A percentile compares a stretch with the other conserved stretches of the same genome.
These are phyloP conservation scores for Lophius piscatorius DNA, from an alignment of 2,113 vertebrate genomes.

Conservation along the genomic window DNA sequence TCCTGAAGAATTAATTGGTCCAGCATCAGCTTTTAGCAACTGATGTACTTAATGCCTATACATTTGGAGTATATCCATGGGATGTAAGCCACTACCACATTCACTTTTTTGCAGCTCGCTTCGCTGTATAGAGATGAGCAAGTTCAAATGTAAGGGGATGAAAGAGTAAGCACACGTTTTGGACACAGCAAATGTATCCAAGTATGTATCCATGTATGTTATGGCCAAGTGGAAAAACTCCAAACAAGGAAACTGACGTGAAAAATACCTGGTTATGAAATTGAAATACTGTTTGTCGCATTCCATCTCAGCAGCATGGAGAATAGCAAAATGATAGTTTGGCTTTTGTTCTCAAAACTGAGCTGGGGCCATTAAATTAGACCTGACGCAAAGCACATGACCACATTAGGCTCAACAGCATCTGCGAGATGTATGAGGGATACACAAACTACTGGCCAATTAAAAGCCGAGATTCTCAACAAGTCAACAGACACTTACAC, in stretches of 20 bases:
- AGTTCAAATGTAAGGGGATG: no score
- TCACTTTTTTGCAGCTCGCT: no score
- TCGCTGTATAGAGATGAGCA: no score
- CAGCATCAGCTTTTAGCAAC: background rate
- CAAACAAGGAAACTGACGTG: background rate
- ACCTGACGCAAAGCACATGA: slow-evolving; percentile 66
- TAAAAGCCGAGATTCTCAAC: slow-evolving; percentile 49
- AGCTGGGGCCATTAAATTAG: slow-evolving; percentile 69
- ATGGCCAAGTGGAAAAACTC: background rate
- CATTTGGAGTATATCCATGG: slow-evolving; percentile 3
- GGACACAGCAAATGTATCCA: no score
- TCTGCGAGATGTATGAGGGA: slow-evolving; percentile 63
- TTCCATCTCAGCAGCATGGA: slow-evolving; percentile 2
- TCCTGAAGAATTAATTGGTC: slow-evolving; percentile 11
- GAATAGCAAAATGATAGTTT: slow-evolving; percentile 19
- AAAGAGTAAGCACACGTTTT: no score
- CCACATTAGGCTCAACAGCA: slow-evolving; percentile 72
- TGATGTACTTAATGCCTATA: background rate
- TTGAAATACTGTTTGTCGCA: background rate
- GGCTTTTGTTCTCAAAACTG: slow-evolving; percentile 37
- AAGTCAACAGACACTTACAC: slow-evolving; percentile 51
- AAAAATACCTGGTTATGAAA: slow-evolving; percentile 22
- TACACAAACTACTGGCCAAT: slow-evolving; percentile 73
- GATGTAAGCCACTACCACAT: slow-evolving; percentile 5
- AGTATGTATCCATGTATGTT: no score